A percentile compares a stretch with the other conserved stretches of the same genome.
Evolutionary conservation across 2,888 invertebrate species (phyloP).

Genomic region (Frankliniella intonsa): DNA sequence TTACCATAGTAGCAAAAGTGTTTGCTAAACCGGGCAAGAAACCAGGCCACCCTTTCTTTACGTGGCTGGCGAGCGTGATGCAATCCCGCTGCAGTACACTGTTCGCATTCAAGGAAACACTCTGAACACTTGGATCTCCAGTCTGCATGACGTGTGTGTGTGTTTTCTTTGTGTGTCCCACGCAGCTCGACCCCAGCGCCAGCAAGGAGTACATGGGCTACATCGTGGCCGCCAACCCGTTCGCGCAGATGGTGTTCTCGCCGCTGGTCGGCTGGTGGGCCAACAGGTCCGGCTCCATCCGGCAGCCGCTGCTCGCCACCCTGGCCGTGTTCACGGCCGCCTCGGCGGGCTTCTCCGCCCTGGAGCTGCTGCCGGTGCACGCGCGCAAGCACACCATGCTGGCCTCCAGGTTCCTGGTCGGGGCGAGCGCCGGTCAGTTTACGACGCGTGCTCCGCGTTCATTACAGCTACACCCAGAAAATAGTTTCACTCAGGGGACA

Average conservation of each 20-base stretch:
- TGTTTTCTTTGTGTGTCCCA: conserved; percentile 37
- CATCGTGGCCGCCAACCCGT: conserved; percentile 79
- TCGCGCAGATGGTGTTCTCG: conserved; percentile 81
- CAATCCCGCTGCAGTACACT: too few species aligned
- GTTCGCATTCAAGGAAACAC: too few species aligned
- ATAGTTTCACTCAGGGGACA: too few species aligned
- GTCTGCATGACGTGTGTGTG: neutral
- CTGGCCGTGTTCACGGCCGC: conserved; percentile 67
- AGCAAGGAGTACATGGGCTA: conserved; percentile 79
- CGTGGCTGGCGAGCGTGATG: too few species aligned
- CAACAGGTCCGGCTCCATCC: conserved; percentile 66
- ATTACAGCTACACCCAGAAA: too few species aligned
- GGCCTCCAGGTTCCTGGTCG: conserved; percentile 70
- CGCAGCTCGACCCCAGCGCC: conserved; percentile 71
- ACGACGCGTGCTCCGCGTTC: neutral
- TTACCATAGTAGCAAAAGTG: too few species aligned
- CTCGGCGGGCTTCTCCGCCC: conserved; percentile 67
- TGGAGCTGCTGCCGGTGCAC: conserved; percentile 63
- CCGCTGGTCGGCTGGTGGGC: conserved; percentile 82
- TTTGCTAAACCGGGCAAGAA: too few species aligned
- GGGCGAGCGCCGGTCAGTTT: conserved; percentile 69
- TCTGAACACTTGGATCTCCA: too few species aligned
- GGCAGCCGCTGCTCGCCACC: conserved; percentile 66
- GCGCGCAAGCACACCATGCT: conserved; percentile 66
- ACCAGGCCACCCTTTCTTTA: too few species aligned